Conservation (phyloP, 92 coral and sea anemone species). For the Zoanthus gigantus region DNA sequence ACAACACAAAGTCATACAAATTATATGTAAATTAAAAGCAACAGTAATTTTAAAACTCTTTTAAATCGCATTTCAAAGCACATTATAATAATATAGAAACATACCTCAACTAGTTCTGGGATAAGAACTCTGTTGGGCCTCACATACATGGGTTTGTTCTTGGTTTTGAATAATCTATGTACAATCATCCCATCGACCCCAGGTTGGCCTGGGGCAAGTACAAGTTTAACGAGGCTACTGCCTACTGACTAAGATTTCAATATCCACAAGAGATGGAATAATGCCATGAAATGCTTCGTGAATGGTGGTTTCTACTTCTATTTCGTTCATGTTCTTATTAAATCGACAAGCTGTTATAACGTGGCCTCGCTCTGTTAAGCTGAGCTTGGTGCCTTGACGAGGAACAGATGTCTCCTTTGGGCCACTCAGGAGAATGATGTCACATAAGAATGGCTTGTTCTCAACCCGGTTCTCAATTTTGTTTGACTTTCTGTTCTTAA, state of each 20-base stretch:
- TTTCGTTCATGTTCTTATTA: conserved; percentile 60
- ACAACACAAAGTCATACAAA: conserved; percentile 28
- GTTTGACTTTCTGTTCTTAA: conserved; percentile 10
- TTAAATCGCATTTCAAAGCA: conserved; percentile 32
- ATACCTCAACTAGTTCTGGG: conserved; percentile 42
- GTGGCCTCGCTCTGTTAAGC: conserved; percentile 65
- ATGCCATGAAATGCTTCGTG: conserved; percentile 63
- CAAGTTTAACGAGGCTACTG: conserved; percentile 15
- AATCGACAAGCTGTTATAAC: conserved; percentile 63
- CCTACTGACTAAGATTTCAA: conserved; percentile 31
- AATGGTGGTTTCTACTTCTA: conserved; percentile 61
- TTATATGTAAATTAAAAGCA: conserved; percentile 27
- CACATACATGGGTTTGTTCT: conserved; percentile 46
- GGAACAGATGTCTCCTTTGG: conserved; percentile 47
- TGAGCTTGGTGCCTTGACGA: conserved; percentile 41
- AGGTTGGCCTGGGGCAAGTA: conserved; percentile 40
- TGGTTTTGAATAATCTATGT: conserved; percentile 22
- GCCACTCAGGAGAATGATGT: conserved; percentile 49
- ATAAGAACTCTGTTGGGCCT: conserved; percentile 34
- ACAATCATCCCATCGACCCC: conserved; percentile 42
- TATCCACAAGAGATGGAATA: conserved; percentile 47
- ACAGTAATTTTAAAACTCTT: conserved; percentile 29
- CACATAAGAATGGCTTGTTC: conserved; percentile 57
- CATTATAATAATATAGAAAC: conserved; percentile 29
- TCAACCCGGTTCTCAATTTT: conserved; percentile 14